Conservation (phyloP, 2,113 vertebrate species). For the Bubo blakistoni region DNA sequence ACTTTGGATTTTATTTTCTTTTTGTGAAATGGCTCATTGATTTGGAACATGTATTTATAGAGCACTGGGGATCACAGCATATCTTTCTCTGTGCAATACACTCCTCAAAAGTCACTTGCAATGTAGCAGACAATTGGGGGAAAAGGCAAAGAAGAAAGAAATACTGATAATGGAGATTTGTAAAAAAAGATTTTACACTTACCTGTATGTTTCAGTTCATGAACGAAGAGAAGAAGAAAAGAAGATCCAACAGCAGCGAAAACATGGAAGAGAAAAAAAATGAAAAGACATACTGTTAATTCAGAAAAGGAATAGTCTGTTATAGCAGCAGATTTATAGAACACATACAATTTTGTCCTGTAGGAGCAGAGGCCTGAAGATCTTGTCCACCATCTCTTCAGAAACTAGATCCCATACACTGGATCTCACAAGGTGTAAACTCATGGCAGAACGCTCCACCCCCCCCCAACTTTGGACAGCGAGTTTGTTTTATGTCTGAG, state of each 20-base stretch:
- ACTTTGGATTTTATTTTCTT: neutral
- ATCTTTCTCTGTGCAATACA: neutral
- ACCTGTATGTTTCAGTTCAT: conserved; percentile 21
- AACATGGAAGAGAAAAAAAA: conserved; percentile 20
- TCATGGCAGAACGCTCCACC: neutral
- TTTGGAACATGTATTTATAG: neutral
- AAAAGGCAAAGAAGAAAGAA: neutral
- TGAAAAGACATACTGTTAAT: neutral
- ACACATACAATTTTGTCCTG: neutral
- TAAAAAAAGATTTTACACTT: neutral
- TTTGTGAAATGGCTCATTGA: neutral
- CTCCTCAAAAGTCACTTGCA: neutral
- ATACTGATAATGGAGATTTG: neutral
- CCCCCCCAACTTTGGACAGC: neutral
- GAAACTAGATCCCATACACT: neutral
- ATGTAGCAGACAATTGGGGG: fast-evolving
- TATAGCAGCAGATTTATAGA: neutral
- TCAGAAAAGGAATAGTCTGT: neutral
- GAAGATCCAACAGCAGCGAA: neutral
- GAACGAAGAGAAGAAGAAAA: neutral
- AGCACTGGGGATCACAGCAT: neutral
- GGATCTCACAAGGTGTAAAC: neutral
- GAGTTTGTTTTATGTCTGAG: neutral
- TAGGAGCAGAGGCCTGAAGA: neutral
- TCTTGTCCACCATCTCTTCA: neutral